Percentiles rank a stretch among this genome's conserved stretches.
These are phyloP conservation scores for Entomobrya proxima DNA, from an alignment of 2,888 invertebrate species.

Conservation along the genomic window DNA sequence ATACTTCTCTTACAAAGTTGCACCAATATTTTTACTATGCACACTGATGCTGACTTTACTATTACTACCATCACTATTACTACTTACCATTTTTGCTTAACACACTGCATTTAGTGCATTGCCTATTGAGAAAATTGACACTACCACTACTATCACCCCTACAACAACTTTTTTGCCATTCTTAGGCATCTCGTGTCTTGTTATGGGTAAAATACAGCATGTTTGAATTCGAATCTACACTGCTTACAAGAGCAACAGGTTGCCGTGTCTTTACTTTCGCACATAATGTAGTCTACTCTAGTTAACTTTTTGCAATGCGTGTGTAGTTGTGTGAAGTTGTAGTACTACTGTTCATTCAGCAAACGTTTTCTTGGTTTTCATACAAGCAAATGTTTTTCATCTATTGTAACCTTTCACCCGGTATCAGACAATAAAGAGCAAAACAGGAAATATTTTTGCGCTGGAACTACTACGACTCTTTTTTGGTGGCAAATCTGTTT, in stretches of 20 bases:
- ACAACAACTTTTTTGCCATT: conserved; percentile 30
- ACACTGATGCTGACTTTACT: not conserved
- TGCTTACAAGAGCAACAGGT: conserved; percentile 5
- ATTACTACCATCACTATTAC: not conserved
- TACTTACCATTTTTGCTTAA: no score
- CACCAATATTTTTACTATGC: no score
- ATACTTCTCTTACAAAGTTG: not conserved
- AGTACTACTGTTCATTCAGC: conserved; percentile 16
- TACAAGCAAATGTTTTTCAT: not conserved
- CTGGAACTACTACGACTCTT: no score
- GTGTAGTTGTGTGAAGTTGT: not conserved
- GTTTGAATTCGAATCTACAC: not conserved
- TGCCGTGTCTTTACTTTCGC: not conserved
- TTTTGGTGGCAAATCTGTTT: no score
- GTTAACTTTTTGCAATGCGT: conserved; percentile 18
- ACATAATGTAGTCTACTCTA: not conserved
- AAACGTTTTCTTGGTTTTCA: not conserved
- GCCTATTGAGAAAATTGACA: no score
- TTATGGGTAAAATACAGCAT: not conserved
- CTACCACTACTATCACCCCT: not conserved
- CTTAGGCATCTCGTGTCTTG: conserved; percentile 13
- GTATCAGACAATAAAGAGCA: conserved; percentile 37
- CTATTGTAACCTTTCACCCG: conserved; percentile 61
- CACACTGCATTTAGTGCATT: no score
- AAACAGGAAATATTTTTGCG: not conserved